Evolutionary conservation across 2,113 vertebrate species (phyloP).

Genomic region (Actenoides lindsayi): DNA sequence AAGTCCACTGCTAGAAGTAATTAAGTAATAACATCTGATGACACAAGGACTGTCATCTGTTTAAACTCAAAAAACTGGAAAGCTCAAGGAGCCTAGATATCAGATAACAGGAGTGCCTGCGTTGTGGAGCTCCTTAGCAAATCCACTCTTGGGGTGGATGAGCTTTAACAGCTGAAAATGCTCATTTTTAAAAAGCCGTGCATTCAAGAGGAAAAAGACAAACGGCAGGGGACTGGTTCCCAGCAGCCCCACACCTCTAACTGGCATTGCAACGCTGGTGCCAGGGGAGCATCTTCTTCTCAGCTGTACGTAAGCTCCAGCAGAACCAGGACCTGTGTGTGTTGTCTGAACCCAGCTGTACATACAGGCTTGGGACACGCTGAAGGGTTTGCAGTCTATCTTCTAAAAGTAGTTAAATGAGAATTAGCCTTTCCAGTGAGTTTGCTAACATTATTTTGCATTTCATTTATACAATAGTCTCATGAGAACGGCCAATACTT

Average conservation of each 20-base stretch:
- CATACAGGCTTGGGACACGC: rapidly evolving
- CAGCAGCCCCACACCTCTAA: background rate
- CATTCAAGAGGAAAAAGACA: background rate
- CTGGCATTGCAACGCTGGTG: background rate
- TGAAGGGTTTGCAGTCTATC: background rate
- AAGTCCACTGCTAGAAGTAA: constrained; percentile 54
- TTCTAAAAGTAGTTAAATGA: constrained; percentile 2
- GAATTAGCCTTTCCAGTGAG: background rate
- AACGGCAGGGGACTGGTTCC: background rate
- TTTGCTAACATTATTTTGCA: constrained; percentile 14
- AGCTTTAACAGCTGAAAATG: background rate
- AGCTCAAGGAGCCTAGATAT: constrained; percentile 31
- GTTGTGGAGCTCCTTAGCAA: background rate
- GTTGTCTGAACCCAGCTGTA: background rate
- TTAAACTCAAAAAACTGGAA: constrained; percentile 63
- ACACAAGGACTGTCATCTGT: constrained; percentile 65
- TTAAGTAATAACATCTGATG: constrained; percentile 68
- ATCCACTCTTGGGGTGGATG: background rate
- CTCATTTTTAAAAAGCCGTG: background rate
- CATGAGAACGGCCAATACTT: background rate
- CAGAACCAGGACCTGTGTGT: background rate
- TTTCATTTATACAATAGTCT: background rate
- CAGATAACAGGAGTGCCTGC: constrained; percentile 40
- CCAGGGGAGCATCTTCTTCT: background rate
- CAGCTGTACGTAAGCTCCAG: rapidly evolving